Evolutionary conservation across 23 tunicate species (phyloP), one percentile per base, ranked within the genome.

Genomic region (Corella eumyota): DNA sequence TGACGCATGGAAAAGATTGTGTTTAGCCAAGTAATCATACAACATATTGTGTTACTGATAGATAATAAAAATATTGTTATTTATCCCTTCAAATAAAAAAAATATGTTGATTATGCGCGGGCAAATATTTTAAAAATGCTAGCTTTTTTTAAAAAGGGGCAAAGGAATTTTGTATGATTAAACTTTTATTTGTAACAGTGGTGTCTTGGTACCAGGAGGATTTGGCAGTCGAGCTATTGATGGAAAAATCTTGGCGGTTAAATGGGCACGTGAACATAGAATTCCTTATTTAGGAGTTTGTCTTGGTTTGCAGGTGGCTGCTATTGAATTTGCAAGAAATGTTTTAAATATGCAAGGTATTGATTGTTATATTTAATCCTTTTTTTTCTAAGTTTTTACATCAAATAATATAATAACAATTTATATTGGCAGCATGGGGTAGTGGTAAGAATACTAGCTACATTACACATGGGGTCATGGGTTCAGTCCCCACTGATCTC

Each of bases 131-230:
- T n/a, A n/a, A n/a, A n/a, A n/a, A n/a, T n/a, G n/a, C n/a, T n/a
- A n/a, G n/a, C n/a, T n/a, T n/a, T n/a, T n/a, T n/a, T n/a, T n/a
- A n/a, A n/a, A n/a, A n/a, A n/a, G n/a, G n/a, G n/a, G n/a, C n/a
- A n/a, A n/a, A 40, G 15, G 11, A 11, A 40, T 40, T 40, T 7
- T 51, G 22, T 7, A 51, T 7, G 5, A 51, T 19, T 51, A 9
- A 51, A 7, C 23, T 7, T 7, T 19, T 7, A 51, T 49, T 65
- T 40, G 35, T 32, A 52, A 9, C 62, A 88, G 91, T 36, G 97
- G 97, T 13, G 58, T 90, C 17, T 46, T 90, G 36, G 97, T 90
- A 22, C 97, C 97, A 19, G 97, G 97, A 3, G 97, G 97, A 9
- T 90, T 90, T 60, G 97, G 97, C 0, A 34, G 52, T 25, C 73